Evolutionary conservation across 2,888 invertebrate genomes (phyloP), one percentile per base, ranked within the genome.

Genomic region (Drosophila mayaguana): DNA sequence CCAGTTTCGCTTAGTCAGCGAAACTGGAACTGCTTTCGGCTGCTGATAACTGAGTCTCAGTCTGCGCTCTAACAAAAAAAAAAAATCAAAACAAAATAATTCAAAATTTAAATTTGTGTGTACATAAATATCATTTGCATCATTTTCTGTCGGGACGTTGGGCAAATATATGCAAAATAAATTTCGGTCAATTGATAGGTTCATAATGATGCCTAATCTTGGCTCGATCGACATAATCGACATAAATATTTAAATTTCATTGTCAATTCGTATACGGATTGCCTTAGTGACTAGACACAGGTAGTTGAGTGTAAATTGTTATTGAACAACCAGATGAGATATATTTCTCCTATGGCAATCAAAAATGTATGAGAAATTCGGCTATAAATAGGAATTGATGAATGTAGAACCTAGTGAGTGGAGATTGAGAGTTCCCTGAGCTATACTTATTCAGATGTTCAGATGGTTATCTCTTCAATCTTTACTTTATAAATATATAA

Each of bases 241-340:
- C 40, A 34, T 16, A n/a, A 25, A 38, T 56, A 16, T 14, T 18
- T 38, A 16, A 5, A 14, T 48, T 62, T 36, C 20, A 53, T 40
- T 56, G 56, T 3, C 34, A 42, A 45, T 45, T 55, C 40, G 22
- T n/a, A 12, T 28, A 46, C 3, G 46, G 34, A 59, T 68, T 40
- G 46, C 28, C 40, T 68, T 18, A 16, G 12, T 4, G 22, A 22
- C 16, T 22, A 28, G 43, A 28, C n/a, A 45, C 32, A 38, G 48
- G 32, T 55, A 70, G 53, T 42, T 28, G 45, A 16, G 50, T 59
- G 50, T 40, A 40, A 51, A 36, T 51, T 43, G 42, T 45, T 36
- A 32, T 50, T 36, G 20, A 48, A 36, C 56, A 42, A 32, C 1
- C 22, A n/a, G 76, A 77, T 75, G 57, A 59, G 61, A 54, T 62